A percentile compares a stretch with the other conserved stretches of the same genome.
These are phyloP conservation scores for Meliscaeva auricollis DNA, from an alignment of 2,888 invertebrate genomes.

Conservation along the genomic window DNA sequence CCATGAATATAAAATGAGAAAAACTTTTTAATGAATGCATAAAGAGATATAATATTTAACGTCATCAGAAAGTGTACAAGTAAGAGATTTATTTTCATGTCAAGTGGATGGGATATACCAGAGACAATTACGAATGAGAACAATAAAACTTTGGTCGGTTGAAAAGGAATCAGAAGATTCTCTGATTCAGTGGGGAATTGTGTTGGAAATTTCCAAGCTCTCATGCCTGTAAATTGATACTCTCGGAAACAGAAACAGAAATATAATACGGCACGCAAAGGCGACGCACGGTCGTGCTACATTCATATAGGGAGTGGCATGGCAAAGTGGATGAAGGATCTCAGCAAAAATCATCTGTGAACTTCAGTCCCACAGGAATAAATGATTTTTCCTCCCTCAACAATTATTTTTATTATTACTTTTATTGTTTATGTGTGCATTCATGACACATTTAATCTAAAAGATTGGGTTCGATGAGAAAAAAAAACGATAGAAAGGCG, in stretches of 20 bases:
- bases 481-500: slow-evolving; percentile 12
- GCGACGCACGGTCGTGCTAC: slow-evolving; percentile 30
- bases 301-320: slow-evolving; percentile 36
- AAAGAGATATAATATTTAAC: slow-evolving; percentile 24
- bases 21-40: slow-evolving; percentile 17
- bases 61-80: slow-evolving; percentile 35
- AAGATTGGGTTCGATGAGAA: slow-evolving; percentile 31
- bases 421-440: slow-evolving; percentile 63
- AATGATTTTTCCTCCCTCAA: slow-evolving; percentile 55
- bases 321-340: slow-evolving; percentile 69
- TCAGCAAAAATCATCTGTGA: slow-evolving; percentile 68
- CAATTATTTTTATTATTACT: slow-evolving; percentile 65
- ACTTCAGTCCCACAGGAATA: slow-evolving; percentile 62
- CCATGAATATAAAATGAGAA: not conserved
- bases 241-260: slow-evolving; percentile 59
- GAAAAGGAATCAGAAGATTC: slow-evolving; percentile 66
- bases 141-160: slow-evolving; percentile 21
- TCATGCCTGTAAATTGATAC: slow-evolving; percentile 67
- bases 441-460: slow-evolving; percentile 31
- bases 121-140: slow-evolving; percentile 28
- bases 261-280: slow-evolving; percentile 53
- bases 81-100: slow-evolving; percentile 49
- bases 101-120: slow-evolving; percentile 20
- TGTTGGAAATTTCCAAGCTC: slow-evolving; percentile 68
- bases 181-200: slow-evolving; percentile 61